Base-by-base conservation (phyloP, 2,113 vertebrate species). In the Himantopus leucocephalus region DNA sequence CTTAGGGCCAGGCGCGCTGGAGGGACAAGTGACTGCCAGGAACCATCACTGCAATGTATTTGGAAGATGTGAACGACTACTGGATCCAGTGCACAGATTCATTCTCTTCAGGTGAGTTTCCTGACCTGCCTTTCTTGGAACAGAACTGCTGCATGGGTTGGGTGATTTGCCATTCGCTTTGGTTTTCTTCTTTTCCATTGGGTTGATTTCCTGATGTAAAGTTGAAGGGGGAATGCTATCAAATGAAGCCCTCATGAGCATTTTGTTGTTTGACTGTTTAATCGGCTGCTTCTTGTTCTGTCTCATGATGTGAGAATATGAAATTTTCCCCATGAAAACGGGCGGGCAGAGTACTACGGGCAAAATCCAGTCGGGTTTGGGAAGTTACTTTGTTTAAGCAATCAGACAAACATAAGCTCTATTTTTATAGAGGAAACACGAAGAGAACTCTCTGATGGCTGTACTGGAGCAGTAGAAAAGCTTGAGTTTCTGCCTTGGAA, bases 31-130 rank as follows among this genome's bases (percentile, higher is more conserved):
- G 35, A 22, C 47, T 22, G 4, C 39, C 30, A 41, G 63, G 67
- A 80, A 0, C 24, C 43, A 9, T n/a, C 0, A 1, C 34, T 19
- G 52, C 0, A 1, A 5, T 0, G 6, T 29, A 1, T 18, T 9
- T 32, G 70, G 48, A 6, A 35, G 59, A 3, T 26, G 35, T 13
- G 45, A 39, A 8, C 11, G 20, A 15, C 32, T 15, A 0, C 63
- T 45, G 74, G 47, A 48, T 66, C 23, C 52, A 29, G 66, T 2
- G 8, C 8, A 1, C 2, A 4, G 39, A 12, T 63, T 75, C 4
- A 0, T 37, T 48, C 41, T 62, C 37, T 19, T 37, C 27, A 24
- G 41, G 41, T 79, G 74, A 82, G 84, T 78, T 64, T 26, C 66
- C 62, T 32, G 48, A 39, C 23, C 15, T 30, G 34, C 76, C 32